phyloP scores from a whole-genome alignment of 2,113 vertebrate genomes.

The Cygnus atratus region DNA sequence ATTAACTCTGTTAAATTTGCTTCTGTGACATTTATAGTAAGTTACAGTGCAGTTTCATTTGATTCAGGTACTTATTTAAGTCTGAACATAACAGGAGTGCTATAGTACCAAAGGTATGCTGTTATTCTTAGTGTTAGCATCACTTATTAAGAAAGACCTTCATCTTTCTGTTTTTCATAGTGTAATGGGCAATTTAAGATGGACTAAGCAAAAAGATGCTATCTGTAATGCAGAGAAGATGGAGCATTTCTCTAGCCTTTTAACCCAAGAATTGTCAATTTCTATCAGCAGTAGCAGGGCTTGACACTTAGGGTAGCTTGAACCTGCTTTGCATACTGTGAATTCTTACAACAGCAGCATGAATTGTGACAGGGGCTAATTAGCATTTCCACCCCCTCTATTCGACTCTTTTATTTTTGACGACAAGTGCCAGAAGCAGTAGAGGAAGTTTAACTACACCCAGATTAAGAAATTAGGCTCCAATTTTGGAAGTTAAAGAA shows the following conservation, averaged over 20 bases:
- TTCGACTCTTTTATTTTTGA: slow-evolving; percentile 68
- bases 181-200: not conserved
- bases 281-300: slow-evolving; percentile 33
- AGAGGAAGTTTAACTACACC: slow-evolving; percentile 75
- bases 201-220: not conserved
- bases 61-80: slow-evolving; percentile 54
- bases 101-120: not conserved
- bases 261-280: slow-evolving; percentile 60
- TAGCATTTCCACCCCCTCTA: slow-evolving; percentile 76
- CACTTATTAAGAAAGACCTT: not conserved
- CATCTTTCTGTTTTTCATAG: not conserved
- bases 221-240: not conserved
- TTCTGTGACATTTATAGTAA: slow-evolving; percentile 65
- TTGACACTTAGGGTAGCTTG: slow-evolving; percentile 48
- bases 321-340: slow-evolving; percentile 78
- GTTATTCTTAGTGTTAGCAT: not conserved
- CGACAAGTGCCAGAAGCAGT: slow-evolving; percentile 58
- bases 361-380: slow-evolving; percentile 80
- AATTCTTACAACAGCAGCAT: slow-evolving; percentile 74
- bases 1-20: not conserved
- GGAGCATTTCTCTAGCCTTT: slow-evolving; percentile 53
- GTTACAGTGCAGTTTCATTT: slow-evolving; percentile 27
- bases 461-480: slow-evolving; percentile 65
- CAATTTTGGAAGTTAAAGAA: slow-evolving; percentile 39
- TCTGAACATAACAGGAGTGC: slow-evolving; percentile 39